phyloP scores from a whole-genome alignment of 1,140 invertebrate species.

The Lucilia sericata region DNA sequence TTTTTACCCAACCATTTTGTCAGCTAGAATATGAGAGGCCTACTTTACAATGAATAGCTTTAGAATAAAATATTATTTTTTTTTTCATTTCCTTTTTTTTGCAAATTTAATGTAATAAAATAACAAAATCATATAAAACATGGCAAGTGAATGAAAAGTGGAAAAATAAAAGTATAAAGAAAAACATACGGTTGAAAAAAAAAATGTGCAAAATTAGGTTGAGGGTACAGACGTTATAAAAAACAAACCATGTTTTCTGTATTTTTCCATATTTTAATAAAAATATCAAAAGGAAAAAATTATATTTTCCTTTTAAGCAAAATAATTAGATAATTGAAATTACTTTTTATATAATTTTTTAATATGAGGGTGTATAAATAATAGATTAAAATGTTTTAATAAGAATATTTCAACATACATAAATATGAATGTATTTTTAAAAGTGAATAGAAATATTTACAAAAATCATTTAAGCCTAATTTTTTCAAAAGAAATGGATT shows the following conservation, averaged over 20 bases:
- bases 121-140: background rate
- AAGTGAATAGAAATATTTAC: no score
- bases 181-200: background rate
- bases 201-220: background rate
- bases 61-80: background rate
- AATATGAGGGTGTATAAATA: background rate
- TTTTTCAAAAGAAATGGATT: no score
- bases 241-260: background rate
- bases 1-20: background rate
- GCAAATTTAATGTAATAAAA: background rate
- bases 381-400: background rate
- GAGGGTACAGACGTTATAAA: background rate
- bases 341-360: background rate
- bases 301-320: background rate
- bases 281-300: background rate
- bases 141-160: background rate
- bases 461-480: no score
- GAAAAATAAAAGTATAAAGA: background rate
- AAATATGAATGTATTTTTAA: no score
- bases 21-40: background rate
- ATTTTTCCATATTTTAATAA: background rate
- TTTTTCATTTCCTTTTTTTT: background rate
- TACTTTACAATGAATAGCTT: slow-evolving; percentile 3
- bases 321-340: slow-evolving; percentile 13
- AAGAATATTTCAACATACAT: no score